phyloP scores from a whole-genome alignment of 2,888 invertebrate genomes.

The Invenusta paracnida region DNA sequence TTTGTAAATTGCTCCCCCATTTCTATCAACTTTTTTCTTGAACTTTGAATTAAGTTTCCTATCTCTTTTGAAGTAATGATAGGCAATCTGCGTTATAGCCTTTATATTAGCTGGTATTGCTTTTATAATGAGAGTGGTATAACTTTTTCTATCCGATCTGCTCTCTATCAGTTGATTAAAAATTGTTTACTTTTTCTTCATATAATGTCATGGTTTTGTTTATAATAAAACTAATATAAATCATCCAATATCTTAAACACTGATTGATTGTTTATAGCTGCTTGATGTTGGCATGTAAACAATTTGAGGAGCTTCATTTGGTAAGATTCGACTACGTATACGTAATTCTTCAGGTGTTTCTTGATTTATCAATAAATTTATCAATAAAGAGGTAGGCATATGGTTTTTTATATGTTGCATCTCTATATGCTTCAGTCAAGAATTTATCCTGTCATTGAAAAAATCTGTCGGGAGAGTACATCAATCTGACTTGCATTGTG shows the following conservation, averaged over 20 bases:
- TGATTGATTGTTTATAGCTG: too few relatives aligned
- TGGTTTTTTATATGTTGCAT: conserved; percentile 5
- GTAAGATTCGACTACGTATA: neutral
- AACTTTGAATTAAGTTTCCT: too few relatives aligned
- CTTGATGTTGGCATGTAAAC: neutral
- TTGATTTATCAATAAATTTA: neutral
- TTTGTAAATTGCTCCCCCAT: too few relatives aligned
- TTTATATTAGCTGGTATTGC: too few relatives aligned
- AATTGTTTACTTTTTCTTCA: conserved; percentile 1
- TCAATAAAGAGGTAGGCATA: conserved; percentile 6
- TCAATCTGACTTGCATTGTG: neutral
- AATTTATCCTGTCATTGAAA: neutral
- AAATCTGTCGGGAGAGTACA: neutral
- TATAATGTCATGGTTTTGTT: neutral
- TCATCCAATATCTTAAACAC: too few relatives aligned
- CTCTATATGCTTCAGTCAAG: neutral
- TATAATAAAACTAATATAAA: too few relatives aligned
- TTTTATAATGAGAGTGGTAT: neutral
- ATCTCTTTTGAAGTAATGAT: too few relatives aligned
- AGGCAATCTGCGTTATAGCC: too few relatives aligned
- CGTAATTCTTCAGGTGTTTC: conserved; percentile 16
- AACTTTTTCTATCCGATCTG: neutral
- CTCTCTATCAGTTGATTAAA: neutral
- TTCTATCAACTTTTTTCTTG: too few relatives aligned
- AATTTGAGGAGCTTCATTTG: neutral